A percentile compares a stretch with the other conserved stretches of the same genome.
phyloP scores from a whole-genome alignment of 2,888 invertebrate genomes.

The Lobophora halterata region DNA sequence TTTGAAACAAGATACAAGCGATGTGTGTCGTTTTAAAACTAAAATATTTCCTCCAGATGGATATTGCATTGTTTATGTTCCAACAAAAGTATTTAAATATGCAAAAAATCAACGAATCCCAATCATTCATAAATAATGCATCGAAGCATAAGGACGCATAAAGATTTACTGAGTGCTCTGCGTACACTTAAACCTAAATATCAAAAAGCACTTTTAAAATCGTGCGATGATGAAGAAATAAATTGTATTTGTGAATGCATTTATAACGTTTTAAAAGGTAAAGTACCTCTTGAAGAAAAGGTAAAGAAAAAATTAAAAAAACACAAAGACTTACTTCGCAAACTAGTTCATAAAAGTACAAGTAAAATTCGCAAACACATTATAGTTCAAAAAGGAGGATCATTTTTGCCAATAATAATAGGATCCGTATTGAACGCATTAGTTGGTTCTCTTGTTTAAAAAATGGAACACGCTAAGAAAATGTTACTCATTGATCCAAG shows the following conservation, averaged over 20 bases:
- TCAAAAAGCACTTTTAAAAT: constrained; percentile 28
- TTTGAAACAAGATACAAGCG: too few species aligned
- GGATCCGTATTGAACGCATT: constrained; percentile 30
- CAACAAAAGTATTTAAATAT: too few species aligned
- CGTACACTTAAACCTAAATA: constrained; percentile 16
- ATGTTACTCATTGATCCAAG: constrained; percentile 29
- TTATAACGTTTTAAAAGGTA: constrained; percentile 19
- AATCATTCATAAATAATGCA: constrained; percentile 29
- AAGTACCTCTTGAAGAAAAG: constrained; percentile 8
- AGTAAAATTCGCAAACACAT: constrained; percentile 26
- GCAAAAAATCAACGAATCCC: too few species aligned
- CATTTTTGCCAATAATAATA: constrained; percentile 29
- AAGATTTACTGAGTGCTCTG: constrained; percentile 2
- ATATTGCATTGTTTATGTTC: too few species aligned
- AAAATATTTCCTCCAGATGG: too few species aligned
- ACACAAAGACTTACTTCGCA: constrained; percentile 7
- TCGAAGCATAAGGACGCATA: constrained; percentile 15
- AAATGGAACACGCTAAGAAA: constrained; percentile 26
- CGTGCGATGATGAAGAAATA: constrained; percentile 30
- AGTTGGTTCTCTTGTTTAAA: constrained; percentile 10
- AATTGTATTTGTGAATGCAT: constrained; percentile 35
- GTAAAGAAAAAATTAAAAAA: constrained; percentile 4
- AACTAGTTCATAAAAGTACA: constrained; percentile 10
- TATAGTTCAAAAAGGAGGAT: constrained; percentile 31
- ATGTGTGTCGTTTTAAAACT: too few species aligned